These are phyloP conservation scores for Bruchidius siliquastri DNA, from an alignment of 2,888 invertebrate genomes.

Conservation along the genomic window DNA sequence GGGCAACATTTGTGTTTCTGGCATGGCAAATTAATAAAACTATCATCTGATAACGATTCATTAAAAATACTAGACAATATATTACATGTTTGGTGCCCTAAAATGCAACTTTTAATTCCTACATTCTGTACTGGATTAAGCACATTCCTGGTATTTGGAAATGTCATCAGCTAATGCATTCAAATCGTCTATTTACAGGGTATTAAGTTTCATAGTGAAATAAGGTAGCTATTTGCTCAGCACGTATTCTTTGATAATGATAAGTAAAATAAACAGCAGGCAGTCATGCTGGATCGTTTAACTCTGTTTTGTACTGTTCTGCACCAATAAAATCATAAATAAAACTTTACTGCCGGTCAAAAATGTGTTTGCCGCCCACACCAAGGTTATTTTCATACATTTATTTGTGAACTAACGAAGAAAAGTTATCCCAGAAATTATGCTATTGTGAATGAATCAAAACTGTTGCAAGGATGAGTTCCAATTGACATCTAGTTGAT, in stretches of 20 bases:
- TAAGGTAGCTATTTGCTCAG: background rate
- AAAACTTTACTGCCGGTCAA: background rate
- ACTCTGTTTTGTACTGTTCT: background rate
- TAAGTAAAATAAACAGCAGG: background rate
- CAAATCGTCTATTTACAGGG: background rate
- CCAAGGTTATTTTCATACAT: background rate
- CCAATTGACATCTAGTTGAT: no score
- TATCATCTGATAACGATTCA: no score
- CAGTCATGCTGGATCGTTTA: background rate
- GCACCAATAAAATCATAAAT: background rate
- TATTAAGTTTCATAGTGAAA: background rate
- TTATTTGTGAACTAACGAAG: background rate
- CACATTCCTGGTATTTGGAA: background rate
- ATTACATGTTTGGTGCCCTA: no score
- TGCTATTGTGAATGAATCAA: background rate
- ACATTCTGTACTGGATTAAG: no score
- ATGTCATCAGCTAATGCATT: background rate
- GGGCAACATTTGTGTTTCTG: no score
- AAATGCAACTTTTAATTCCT: no score
- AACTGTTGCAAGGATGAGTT: background rate
- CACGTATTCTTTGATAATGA: background rate
- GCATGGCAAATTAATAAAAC: no score
- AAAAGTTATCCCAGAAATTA: background rate
- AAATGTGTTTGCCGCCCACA: background rate
- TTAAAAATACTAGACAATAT: no score